Conservation (phyloP, 1,140 invertebrate species). For the Brevipalpus yothersi region DNA sequence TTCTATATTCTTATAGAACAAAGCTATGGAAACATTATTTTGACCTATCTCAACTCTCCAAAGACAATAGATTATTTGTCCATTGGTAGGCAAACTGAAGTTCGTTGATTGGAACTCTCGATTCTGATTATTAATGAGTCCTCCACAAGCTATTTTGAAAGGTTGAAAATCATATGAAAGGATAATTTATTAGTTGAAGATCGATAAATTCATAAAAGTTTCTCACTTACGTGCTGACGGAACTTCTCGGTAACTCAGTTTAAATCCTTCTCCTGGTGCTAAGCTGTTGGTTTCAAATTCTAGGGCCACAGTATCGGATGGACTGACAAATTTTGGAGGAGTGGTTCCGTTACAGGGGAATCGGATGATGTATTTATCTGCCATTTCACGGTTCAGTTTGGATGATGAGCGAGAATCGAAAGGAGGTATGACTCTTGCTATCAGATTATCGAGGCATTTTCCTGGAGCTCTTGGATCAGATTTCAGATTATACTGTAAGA, state of each 20-base stretch:
- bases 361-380: too few species aligned
- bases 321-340: neutral
- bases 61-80: neutral
- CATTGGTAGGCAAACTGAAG: neutral
- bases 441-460: neutral
- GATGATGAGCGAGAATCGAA: neutral
- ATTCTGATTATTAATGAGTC: neutral
- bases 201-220: too few species aligned
- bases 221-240: too few species aligned
- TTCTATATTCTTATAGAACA: neutral
- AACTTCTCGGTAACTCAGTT: neutral
- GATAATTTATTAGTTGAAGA: neutral
- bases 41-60: neutral
- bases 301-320: neutral
- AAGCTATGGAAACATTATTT: too few species aligned
- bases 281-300: neutral
- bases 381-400: neutral
- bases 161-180: neutral
- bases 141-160: neutral
- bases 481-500: slow-evolving; percentile 5
- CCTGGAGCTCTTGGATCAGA: neutral
- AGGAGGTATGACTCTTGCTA: neutral
- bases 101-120: neutral
- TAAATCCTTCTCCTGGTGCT: neutral
- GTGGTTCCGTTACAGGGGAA: too few species aligned